Evolutionary conservation across 2,797 vertebrate genomes (phyloP), one percentile per base, ranked within the genome.

Genomic region (Spinibarbus caldwelli): DNA sequence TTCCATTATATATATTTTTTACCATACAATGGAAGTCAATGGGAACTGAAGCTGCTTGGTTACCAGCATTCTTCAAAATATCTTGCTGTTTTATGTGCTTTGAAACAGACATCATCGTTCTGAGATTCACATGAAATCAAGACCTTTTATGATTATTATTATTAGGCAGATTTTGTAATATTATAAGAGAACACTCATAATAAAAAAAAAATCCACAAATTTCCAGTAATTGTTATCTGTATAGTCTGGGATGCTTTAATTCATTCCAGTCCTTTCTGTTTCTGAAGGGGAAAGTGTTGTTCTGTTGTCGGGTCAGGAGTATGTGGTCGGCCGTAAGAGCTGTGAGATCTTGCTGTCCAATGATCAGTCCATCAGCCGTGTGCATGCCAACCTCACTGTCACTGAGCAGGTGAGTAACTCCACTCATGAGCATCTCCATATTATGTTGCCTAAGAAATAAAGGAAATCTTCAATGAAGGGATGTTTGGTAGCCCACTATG

Each of bases 341-440:
- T 98, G 96, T 91, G 89, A 94, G 8, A 93, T 99, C 89, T 89
- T 99, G 36, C 94, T 99, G 72, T 90, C 93, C 67, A 94, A 93
- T 31, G 98, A 99, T 92, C 96, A 97, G 82, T 99, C 98, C 31
- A 97, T 99, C 92, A 99, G 98, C 91, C 93, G 98, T 82, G 95
- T 88, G 47, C 98, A 99, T 11, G 97, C 98, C 8, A 84, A 92
- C n/a, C 91, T 99, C 85, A 92, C 91, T 1, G 94, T 94, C 71
- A 85, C 92, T 23, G 92, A 90, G n/a, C 68, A 95, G 94, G 98
- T 99, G 91, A 86, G 23, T 49, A 38, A 34, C 19, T 23, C 43
- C 49, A 10, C 38, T 17, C 6, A 5, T 10, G 47, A 43, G 10
- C 59, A 31, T 70, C 26, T 64, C 38, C 9, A 5, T n/a, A n/a